Conservation (phyloP, 2,113 vertebrate species). For the Agelaius tricolor region DNA sequence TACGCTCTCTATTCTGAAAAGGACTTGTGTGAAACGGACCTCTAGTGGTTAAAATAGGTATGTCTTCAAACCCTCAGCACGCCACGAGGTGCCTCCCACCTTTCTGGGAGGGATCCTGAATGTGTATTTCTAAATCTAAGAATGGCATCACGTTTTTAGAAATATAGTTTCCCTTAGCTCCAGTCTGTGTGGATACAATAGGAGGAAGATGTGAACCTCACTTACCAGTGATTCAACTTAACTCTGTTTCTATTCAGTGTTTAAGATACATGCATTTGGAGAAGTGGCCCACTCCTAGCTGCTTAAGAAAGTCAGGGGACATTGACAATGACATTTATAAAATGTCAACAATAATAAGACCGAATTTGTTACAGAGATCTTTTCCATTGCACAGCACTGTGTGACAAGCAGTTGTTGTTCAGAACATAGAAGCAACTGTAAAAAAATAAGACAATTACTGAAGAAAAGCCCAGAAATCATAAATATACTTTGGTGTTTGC, state of each 20-base stretch:
- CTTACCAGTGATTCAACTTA: background rate
- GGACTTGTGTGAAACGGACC: background rate
- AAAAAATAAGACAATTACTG: background rate
- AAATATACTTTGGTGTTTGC: accelerated
- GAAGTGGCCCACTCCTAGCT: background rate
- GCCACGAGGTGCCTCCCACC: accelerated
- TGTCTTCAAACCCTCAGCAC: background rate
- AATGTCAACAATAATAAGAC: background rate
- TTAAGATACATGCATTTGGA: background rate
- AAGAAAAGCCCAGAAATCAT: background rate
- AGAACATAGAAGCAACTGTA: background rate
- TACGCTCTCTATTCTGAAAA: background rate
- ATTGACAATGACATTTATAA: background rate
- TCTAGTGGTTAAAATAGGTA: background rate
- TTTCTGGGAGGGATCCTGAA: background rate
- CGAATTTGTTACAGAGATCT: background rate
- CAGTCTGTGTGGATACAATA: background rate
- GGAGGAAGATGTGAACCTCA: background rate
- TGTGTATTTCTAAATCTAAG: background rate
- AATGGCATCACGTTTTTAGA: background rate
- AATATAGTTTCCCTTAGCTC: background rate
- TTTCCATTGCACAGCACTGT: background rate
- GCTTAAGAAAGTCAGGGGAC: background rate
- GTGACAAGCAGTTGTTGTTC: accelerated
- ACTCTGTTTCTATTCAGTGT: background rate